These are phyloP conservation scores for Monoplex corrugatus DNA, from an alignment of 2,888 invertebrate genomes.

Conservation along the genomic window DNA sequence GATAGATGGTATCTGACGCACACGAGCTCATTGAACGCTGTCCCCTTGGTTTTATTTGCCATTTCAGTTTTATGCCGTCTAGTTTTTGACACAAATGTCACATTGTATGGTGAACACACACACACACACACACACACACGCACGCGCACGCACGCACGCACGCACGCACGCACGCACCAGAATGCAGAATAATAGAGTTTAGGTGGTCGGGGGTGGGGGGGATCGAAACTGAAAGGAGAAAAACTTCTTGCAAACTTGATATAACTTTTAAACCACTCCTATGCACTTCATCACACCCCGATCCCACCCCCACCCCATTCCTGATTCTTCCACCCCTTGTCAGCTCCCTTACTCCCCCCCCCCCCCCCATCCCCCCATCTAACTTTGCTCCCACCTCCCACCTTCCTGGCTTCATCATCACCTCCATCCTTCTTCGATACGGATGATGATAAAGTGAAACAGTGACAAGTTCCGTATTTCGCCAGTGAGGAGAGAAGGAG, in stretches of 20 bases:
- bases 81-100: no score
- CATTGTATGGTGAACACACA: neutral
- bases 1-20: no score
- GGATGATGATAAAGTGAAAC: constrained; percentile 22
- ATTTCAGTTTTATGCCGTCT: no score
- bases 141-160: neutral
- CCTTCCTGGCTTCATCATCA: neutral
- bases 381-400: neutral
- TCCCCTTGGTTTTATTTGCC: no score
- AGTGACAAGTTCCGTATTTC: constrained; percentile 16
- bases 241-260: no score
- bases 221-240: no score
- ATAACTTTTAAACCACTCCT: no score
- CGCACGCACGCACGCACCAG: neutral
- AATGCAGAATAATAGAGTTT: no score
- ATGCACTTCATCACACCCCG: neutral
- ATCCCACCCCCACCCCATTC: neutral
- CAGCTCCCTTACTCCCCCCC: neutral
- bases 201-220: no score
- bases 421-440: neutral
- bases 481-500: no score
- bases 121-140: neutral
- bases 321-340: no score
- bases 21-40: no score
- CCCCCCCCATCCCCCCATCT: neutral